Percentiles rank a stretch among this genome's conserved stretches.
Evolutionary conservation across 2,888 invertebrate species (phyloP).

Genomic region (Parelbella ahira): DNA sequence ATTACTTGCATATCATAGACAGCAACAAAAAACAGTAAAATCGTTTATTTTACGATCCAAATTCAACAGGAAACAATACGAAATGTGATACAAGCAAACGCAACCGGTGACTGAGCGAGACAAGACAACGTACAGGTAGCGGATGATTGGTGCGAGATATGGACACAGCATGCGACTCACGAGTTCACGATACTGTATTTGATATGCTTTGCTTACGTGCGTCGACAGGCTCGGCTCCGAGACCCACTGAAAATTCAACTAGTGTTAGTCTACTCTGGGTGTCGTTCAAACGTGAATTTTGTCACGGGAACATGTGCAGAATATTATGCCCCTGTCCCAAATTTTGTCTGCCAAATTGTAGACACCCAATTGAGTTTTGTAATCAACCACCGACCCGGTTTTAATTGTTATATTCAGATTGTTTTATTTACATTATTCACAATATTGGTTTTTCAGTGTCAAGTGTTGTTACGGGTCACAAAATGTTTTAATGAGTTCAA

Average conservation of each 20-base stretch:
- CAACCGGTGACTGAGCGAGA: conserved; percentile 42
- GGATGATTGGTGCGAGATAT: conserved; percentile 57
- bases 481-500: not conserved
- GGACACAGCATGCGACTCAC: conserved; percentile 72
- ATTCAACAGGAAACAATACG: conserved; percentile 28
- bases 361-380: conserved; percentile 41
- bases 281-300: conserved; percentile 37
- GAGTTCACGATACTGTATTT: conserved; percentile 62
- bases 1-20: no score
- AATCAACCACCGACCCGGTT: conserved; percentile 35
- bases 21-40: no score
- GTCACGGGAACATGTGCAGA: conserved; percentile 30
- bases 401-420: conserved; percentile 26
- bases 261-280: conserved; percentile 67
- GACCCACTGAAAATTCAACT: conserved; percentile 75
- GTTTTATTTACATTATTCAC: conserved; percentile 41
- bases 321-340: conserved; percentile 26
- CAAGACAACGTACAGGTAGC: conserved; percentile 54
- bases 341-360: conserved; percentile 38
- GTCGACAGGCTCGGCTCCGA: conserved; percentile 74
- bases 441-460: conserved; percentile 23
- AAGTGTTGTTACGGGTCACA: not conserved
- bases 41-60: no score
- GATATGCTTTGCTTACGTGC: conserved; percentile 72
- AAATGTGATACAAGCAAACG: conserved; percentile 29